phyloP scores from a whole-genome alignment of 2,113 vertebrate genomes.

The Ammodytes dubius region DNA sequence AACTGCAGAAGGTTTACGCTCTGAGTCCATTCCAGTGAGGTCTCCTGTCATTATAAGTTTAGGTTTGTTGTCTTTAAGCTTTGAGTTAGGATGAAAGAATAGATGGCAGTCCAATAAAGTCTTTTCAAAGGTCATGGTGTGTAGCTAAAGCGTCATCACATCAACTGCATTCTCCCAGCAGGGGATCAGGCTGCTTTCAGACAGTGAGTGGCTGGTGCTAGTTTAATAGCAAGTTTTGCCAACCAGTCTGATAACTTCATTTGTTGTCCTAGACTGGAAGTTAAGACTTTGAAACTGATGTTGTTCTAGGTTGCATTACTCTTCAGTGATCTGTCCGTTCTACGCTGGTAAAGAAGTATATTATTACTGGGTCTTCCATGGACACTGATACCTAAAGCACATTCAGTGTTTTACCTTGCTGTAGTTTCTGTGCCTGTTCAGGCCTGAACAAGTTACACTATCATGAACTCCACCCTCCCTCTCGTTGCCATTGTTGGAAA shows the following conservation, averaged over 20 bases:
- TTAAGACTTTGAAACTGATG: neutral
- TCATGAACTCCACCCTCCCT: no score
- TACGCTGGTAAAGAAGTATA: no score
- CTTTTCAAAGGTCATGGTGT: neutral
- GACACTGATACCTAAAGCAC: no score
- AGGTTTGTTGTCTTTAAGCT: neutral
- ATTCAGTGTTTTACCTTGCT: no score
- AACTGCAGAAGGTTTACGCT: conserved; percentile 22
- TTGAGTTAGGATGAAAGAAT: neutral
- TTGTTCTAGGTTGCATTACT: neutral
- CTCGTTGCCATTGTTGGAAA: no score
- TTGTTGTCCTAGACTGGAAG: neutral
- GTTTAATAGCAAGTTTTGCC: neutral
- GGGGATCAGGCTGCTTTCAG: neutral
- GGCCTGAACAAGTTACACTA: no score
- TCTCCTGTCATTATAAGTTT: neutral
- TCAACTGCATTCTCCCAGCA: neutral
- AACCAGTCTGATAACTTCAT: neutral
- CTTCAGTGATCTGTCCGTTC: no score
- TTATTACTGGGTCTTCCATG: no score
- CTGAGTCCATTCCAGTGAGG: conserved; percentile 10
- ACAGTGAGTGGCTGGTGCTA: neutral
- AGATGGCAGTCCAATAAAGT: neutral
- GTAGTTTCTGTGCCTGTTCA: neutral
- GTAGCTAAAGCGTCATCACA: neutral